Evolutionary conservation across 1,140 invertebrate genomes (phyloP), one percentile per base, ranked within the genome.

Genomic region (Catajapyx aquilonaris): DNA sequence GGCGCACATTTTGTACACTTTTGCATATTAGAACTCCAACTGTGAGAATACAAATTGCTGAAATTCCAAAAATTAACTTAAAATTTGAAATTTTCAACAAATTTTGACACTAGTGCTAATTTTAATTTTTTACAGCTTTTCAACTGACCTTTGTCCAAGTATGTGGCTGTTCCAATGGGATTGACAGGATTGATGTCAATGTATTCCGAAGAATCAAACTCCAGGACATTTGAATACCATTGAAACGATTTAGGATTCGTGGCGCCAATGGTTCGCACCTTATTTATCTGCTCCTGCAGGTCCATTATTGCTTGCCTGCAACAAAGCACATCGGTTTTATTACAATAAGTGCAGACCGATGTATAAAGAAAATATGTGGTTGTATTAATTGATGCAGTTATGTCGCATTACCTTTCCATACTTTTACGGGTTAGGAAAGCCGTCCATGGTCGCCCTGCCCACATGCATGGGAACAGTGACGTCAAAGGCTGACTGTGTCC

Each of bases 401-500:
- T 18, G n/a, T 20, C 20, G 21, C 19, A 33, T 37, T 35, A 39
- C 41, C 34, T 3, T 23, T 32, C 11, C 23, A 23, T 43, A 5
- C 23, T 34, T 31, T 63, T 61, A 42, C 76, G 74, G 3, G 66
- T 66, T 45, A 81, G 59, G 44, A 72, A 68, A 2, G 73, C 76
- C 46, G 70, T 73, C 77, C 77, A 81, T n/a, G 77, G 77, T 36
- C 75, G 61, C 1, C 76, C 73, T 0, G 76, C 76, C 78, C 77
- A 83, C 0, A 68, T 66, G 47, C 77, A 83, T 4, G 75, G 66
- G n/a, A 69, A 66, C 11, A 64, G 68, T 1, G 41, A 31, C 1
- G 63, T 66, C 2, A 81, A 54, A 0, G 73, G 64, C 1, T 66
- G 62, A 42, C 76, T 69, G 1, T 62, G 71, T 2, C 81, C 84